Evolutionary conservation across 2,888 invertebrate species (phyloP).

Genomic region (Drosophila helvetica): DNA sequence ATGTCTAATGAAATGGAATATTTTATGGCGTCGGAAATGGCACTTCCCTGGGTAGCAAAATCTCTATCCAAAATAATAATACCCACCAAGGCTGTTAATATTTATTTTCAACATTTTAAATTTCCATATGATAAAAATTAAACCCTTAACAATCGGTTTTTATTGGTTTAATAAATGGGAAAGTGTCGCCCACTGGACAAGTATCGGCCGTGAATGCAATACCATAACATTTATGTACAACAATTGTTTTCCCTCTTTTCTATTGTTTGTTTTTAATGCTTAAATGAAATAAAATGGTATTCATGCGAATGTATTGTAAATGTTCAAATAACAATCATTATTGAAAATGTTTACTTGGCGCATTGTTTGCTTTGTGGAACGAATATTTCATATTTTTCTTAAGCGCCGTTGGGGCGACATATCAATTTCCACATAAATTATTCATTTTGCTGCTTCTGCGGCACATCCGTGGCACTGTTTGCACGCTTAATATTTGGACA

Average conservation of each 20-base stretch:
- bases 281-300: constrained; percentile 1
- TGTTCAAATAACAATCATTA: constrained; percentile 17
- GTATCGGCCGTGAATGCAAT: background rate
- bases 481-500: constrained; percentile 51
- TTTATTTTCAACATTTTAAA: background rate
- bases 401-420: constrained; percentile 12
- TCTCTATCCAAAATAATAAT: no score
- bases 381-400: constrained; percentile 15
- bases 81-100: background rate
- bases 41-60: no score
- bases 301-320: constrained; percentile 2
- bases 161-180: background rate
- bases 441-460: constrained; percentile 34
- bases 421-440: constrained; percentile 50
- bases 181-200: background rate
- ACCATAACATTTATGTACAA: background rate
- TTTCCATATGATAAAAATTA: background rate
- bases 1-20: no score
- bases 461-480: constrained; percentile 24
- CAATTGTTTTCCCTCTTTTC: background rate
- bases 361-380: background rate
- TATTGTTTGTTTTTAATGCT: background rate
- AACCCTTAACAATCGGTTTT: background rate
- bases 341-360: constrained; percentile 23
- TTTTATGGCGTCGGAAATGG: no score